A percentile compares a stretch with the other conserved stretches of the same genome.
Evolutionary conservation across 2,797 vertebrate species (phyloP).

Genomic region (Hippoglossus hippoglossus): DNA sequence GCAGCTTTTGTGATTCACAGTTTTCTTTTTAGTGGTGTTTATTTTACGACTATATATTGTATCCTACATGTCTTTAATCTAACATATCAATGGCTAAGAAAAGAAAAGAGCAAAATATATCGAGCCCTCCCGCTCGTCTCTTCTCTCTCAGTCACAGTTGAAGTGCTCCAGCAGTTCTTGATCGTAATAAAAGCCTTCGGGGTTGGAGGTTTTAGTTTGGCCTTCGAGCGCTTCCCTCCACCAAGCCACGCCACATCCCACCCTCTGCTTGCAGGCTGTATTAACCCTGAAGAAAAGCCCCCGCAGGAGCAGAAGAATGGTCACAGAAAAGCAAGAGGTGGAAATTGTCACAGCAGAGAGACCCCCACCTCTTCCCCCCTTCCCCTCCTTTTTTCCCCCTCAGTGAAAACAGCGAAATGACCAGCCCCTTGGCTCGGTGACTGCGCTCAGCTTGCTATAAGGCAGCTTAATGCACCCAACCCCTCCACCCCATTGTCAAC

Average conservation of each 20-base stretch:
- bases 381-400: slow-evolving; percentile 76
- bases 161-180: slow-evolving; percentile 73
- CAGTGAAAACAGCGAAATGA: slow-evolving; percentile 73
- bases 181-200: slow-evolving; percentile 73
- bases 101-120: slow-evolving; percentile 12
- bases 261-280: slow-evolving; percentile 72
- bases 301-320: slow-evolving; percentile 75
- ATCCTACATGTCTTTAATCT: background rate
- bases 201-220: slow-evolving; percentile 61
- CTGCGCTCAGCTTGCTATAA: slow-evolving; percentile 72
- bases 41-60: background rate
- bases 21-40: background rate
- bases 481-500: slow-evolving; percentile 79
- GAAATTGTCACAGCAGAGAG: slow-evolving; percentile 86
- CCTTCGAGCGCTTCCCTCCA: slow-evolving; percentile 52
- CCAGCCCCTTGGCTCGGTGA: slow-evolving; percentile 75
- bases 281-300: slow-evolving; percentile 76
- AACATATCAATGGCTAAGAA: background rate
- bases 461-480: slow-evolving; percentile 86
- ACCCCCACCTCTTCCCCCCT: slow-evolving; percentile 80
- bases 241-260: slow-evolving; percentile 56
- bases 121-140: background rate
- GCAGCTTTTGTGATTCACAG: background rate
- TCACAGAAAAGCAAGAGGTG: slow-evolving; percentile 77
- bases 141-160: slow-evolving; percentile 48